phyloP scores from a whole-genome alignment of 1,140 invertebrate species.

The Saccostrea cuccullata region DNA sequence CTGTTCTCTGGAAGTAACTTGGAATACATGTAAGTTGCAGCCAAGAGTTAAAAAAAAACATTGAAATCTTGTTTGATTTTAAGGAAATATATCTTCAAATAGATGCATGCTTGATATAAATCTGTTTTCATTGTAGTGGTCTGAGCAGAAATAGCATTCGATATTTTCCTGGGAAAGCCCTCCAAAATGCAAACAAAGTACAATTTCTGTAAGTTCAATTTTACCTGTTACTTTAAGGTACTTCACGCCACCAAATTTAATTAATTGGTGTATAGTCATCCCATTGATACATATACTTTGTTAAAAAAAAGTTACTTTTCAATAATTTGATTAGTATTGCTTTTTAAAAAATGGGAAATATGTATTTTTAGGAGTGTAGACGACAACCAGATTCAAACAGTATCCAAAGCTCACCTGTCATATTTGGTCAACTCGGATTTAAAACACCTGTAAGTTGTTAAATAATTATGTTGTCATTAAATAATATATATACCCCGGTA shows the following conservation, averaged over 20 bases:
- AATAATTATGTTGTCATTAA: too few species aligned
- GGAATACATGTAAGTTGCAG: slow-evolving; percentile 39
- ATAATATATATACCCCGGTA: too few species aligned
- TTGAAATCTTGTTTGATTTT: too few species aligned
- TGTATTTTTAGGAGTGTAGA: slow-evolving; percentile 54
- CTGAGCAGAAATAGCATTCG: slow-evolving; percentile 53
- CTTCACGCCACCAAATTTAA: neutral
- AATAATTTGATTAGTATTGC: neutral
- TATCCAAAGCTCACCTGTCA: slow-evolving; percentile 51
- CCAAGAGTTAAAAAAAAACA: neutral
- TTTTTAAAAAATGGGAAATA: neutral
- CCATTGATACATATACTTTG: neutral
- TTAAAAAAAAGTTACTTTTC: neutral
- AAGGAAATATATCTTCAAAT: neutral
- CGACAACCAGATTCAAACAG: slow-evolving; percentile 43
- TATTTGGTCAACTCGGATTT: slow-evolving; percentile 45
- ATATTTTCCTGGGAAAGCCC: slow-evolving; percentile 47
- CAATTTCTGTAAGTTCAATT: slow-evolving; percentile 32
- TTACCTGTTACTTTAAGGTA: neutral
- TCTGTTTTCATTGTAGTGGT: slow-evolving; percentile 22
- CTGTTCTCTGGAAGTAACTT: slow-evolving; percentile 50
- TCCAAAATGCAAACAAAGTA: slow-evolving; percentile 29
- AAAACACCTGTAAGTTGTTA: slow-evolving; percentile 52
- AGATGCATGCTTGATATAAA: neutral
- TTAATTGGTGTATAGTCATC: neutral